These are phyloP conservation scores for Bungarus multicinctus DNA, from an alignment of 2,113 vertebrate species.

Conservation along the genomic window DNA sequence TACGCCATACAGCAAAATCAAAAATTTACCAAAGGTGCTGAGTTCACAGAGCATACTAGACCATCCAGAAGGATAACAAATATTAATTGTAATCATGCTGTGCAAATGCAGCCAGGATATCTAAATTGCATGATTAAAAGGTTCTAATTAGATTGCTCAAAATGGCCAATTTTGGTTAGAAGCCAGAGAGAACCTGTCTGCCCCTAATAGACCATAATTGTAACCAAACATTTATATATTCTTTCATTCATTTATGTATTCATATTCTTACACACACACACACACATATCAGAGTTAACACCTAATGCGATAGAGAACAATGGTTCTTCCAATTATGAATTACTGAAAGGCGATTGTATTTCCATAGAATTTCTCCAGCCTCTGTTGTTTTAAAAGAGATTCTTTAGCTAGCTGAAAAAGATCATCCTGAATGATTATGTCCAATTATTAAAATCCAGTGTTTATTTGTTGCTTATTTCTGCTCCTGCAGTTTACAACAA, in stretches of 20 bases:
- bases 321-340: not conserved
- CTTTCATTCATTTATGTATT: not conserved
- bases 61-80: not conserved
- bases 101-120: not conserved
- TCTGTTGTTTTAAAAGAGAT: not conserved
- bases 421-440: not conserved
- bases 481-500: not conserved
- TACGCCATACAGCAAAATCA: not conserved
- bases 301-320: not conserved
- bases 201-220: not conserved
- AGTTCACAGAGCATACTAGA: not conserved
- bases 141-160: not conserved
- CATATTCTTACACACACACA: not conserved
- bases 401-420: not conserved
- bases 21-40: not conserved
- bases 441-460: too few relatives aligned
- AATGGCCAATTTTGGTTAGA: not conserved
- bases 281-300: not conserved
- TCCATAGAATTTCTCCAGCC: not conserved
- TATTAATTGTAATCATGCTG: not conserved
- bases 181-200: not conserved
- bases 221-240: not conserved
- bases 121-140: not conserved
- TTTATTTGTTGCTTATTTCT: not conserved
- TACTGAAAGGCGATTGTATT: not conserved